Conservation (phyloP, 1,140 invertebrate species). For the Tetraneura akinire region DNA sequence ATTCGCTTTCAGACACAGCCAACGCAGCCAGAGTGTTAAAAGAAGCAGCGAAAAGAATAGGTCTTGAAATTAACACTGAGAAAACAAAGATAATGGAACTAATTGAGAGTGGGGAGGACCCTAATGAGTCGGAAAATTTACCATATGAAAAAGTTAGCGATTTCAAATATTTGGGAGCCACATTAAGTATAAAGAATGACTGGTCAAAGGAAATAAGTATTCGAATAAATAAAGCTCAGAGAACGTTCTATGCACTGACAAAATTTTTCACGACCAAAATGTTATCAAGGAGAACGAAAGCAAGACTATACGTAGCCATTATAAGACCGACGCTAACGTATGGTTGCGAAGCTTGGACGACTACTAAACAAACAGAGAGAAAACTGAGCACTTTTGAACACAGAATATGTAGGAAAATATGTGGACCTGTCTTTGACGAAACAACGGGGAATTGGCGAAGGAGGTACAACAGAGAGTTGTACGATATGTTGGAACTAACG, state of each 20-base stretch:
- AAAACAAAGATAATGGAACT: background rate
- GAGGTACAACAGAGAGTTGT: too few species aligned
- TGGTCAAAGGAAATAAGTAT: background rate
- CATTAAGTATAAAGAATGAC: background rate
- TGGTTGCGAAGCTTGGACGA: slow-evolving; percentile 8
- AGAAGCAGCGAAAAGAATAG: background rate
- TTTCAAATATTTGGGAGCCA: background rate
- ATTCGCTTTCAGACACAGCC: background rate
- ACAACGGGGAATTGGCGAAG: background rate
- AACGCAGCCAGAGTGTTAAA: background rate
- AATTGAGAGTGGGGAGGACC: background rate
- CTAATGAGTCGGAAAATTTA: background rate
- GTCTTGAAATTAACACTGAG: background rate
- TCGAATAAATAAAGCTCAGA: background rate
- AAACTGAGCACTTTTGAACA: background rate
- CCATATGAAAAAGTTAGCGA: background rate
- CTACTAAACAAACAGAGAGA: background rate
- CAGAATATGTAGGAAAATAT: background rate
- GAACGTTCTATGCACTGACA: background rate
- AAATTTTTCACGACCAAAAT: slow-evolving; percentile 17
- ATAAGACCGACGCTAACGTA: background rate
- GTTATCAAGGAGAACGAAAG: background rate
- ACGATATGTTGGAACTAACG: background rate
- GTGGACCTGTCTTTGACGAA: background rate
- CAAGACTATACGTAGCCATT: slow-evolving; percentile 5